These are phyloP conservation scores for Holacanthus passer DNA, from an alignment of 2,113 vertebrate species.

Conservation along the genomic window DNA sequence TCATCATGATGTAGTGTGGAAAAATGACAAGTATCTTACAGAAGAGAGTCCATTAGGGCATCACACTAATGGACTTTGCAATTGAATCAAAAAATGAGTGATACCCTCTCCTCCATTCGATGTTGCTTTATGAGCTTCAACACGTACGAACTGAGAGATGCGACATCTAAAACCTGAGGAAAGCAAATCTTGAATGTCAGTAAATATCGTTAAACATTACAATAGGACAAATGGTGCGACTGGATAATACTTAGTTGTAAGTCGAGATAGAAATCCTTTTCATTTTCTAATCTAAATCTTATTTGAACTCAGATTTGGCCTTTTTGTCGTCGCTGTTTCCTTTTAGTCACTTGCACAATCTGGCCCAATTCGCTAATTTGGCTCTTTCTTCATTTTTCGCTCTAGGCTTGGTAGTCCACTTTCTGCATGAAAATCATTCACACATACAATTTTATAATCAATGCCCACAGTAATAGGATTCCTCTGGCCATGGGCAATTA, in stretches of 20 bases:
- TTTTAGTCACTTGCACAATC: constrained; percentile 61
- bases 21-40: constrained; percentile 5
- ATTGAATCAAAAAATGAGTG: not conserved
- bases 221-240: constrained; percentile 1
- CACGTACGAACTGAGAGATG: no score
- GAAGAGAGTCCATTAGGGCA: not conserved
- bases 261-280: constrained; percentile 35
- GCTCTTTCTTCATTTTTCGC: constrained; percentile 70
- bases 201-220: constrained; percentile 10
- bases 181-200: not conserved
- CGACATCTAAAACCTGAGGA: not conserved
- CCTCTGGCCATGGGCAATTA: constrained; percentile 99
- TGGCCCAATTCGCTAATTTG: constrained; percentile 76
- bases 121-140: not conserved
- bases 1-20: constrained; percentile 2
- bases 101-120: not conserved
- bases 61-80: constrained; percentile 8
- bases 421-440: constrained; percentile 92
- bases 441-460: constrained; percentile 97
- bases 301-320: constrained; percentile 60
- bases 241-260: constrained; percentile 18
- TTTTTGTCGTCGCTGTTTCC: constrained; percentile 54
- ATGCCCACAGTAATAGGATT: constrained; percentile 99
- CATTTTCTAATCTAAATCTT: constrained; percentile 57
- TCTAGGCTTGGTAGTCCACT: constrained; percentile 73